Conservation (phyloP, 2,888 invertebrate species). For the Thecocarcelia acutangulata region DNA sequence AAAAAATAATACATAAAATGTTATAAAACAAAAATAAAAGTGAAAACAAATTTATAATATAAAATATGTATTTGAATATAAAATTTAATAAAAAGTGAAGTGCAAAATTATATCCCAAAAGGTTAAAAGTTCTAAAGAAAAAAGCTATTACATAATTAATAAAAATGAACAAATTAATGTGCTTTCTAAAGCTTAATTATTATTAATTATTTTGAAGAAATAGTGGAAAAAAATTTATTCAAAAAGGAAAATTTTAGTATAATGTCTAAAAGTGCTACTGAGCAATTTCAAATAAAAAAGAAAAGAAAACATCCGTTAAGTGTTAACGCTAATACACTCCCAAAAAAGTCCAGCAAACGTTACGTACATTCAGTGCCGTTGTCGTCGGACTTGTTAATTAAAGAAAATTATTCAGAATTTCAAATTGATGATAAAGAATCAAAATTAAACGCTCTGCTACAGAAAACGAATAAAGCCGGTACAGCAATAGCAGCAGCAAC, state of each 20-base stretch:
- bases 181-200: neutral
- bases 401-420: conserved; percentile 61
- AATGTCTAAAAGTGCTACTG: conserved; percentile 74
- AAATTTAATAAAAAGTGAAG: conserved; percentile 28
- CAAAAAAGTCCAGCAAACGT: conserved; percentile 49
- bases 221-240: conserved; percentile 28
- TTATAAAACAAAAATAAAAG: conserved; percentile 18
- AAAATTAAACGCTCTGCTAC: conserved; percentile 55
- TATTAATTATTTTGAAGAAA: conserved; percentile 20
- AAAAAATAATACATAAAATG: conserved; percentile 40
- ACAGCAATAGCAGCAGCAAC: conserved; percentile 46
- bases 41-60: conserved; percentile 21
- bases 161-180: conserved; percentile 16
- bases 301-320: conserved; percentile 72
- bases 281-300: conserved; percentile 74
- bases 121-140: neutral
- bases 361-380: conserved; percentile 41
- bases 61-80: neutral
- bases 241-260: conserved; percentile 59
- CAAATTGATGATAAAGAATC: conserved; percentile 57
- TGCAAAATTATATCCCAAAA: neutral
- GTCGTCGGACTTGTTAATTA: conserved; percentile 52
- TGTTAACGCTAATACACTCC: conserved; percentile 34
- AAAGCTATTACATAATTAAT: conserved; percentile 31
- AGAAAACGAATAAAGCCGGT: conserved; percentile 44